Evolutionary conservation across 2,888 invertebrate genomes (phyloP), one percentile per base, ranked within the genome.

Genomic region (Branchinecta sandiegonensis): DNA sequence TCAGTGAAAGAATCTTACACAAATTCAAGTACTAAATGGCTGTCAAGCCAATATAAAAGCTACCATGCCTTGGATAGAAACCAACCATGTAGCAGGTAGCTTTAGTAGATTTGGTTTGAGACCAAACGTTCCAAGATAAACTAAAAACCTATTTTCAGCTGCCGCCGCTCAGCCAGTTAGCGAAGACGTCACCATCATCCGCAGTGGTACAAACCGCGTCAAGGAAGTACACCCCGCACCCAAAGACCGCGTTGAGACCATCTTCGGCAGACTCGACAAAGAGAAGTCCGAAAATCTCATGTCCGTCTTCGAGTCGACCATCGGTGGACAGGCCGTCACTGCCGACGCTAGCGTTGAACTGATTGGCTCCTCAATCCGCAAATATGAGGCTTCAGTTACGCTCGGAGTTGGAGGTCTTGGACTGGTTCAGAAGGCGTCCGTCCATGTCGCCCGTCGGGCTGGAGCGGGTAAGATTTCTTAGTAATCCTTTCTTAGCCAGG

Each of bases 161-260:
- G 63, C 23, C 10, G 63, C 63, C 10, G 63, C 63, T 56, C 63
- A 56, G 11, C 63, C 63, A 17, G 11, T 56, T 17, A 56, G 63
- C 23, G 63, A 56, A 56, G 63, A 56, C 23, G 63, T 56, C 63
- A 56, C 63, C 23, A 23, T 56, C 12, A 56, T 56, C 23, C 63
- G 63, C n/a, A 56, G 63, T 56, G 63, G 63, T 10, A 56, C 63
- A 17, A 56, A 23, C 8, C n/a, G 14, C 23, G 63, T 17, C 14
- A 56, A 56, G 23, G 23, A 23, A 9, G 23, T 56, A 17, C 63
- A 10, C 23, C 63, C 10, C 8, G 8, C 9, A 17, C 14, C n/a
- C 2, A 56, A 23, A 56, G 63, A 56, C 14, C 63, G 23, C n/a
- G 63, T 56, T 56, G 63, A 56, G 23, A 56, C 63, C 23, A 56